Evolutionary conservation across 1,140 invertebrate genomes (phyloP).

Genomic region (Penaeus indicus): DNA sequence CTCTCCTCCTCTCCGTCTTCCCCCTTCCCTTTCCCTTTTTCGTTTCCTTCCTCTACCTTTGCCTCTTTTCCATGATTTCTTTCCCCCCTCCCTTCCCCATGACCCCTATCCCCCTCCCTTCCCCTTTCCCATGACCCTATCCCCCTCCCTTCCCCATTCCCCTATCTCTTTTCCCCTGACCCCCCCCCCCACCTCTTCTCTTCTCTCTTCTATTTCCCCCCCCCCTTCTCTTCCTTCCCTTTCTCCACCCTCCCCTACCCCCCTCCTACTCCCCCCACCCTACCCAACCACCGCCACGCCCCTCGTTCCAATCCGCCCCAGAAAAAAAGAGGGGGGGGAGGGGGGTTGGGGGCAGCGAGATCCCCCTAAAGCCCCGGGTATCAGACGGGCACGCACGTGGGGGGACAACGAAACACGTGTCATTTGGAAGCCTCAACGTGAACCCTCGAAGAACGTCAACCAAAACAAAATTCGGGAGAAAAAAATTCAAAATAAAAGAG

Average conservation of each 20-base stretch:
- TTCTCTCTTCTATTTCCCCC: no score
- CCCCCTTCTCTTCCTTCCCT: background rate
- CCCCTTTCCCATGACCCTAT: background rate
- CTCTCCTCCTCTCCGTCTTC: background rate
- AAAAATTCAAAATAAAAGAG: no score
- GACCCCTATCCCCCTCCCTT: background rate
- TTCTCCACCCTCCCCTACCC: constrained; percentile 1
- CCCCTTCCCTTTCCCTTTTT: background rate
- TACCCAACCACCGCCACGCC: background rate
- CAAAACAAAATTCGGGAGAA: no score
- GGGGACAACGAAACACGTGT: no score
- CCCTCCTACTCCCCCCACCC: background rate
- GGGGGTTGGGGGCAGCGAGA: background rate
- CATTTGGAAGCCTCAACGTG: no score
- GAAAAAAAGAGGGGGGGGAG: background rate
- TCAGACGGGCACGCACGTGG: background rate
- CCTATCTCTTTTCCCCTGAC: background rate
- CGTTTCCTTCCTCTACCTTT: background rate
- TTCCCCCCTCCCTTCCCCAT: background rate
- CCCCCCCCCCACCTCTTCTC: background rate
- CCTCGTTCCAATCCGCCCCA: background rate
- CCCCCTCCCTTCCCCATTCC: background rate
- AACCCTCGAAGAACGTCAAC: no score
- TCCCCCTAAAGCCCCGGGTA: background rate
- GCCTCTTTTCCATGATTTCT: background rate